A percentile compares a stretch with the other conserved stretches of the same genome.
phyloP scores from a whole-genome alignment of 2,113 vertebrate species.

The Strix uralensis region DNA sequence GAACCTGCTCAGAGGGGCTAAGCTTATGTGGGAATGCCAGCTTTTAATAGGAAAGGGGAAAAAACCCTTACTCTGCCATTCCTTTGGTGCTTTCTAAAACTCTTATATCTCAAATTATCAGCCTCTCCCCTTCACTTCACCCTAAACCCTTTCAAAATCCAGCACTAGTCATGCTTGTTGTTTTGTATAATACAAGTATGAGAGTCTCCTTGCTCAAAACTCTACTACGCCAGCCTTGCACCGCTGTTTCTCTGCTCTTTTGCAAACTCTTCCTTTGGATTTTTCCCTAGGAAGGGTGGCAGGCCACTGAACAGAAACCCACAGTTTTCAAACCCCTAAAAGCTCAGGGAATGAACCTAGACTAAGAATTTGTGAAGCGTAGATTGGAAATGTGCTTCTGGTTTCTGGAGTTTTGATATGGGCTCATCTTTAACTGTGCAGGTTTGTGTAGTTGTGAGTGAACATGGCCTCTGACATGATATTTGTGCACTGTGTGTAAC shows the following conservation, averaged over 20 bases:
- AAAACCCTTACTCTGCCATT: neutral
- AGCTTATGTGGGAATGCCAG: fast-evolving
- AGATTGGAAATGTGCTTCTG: neutral
- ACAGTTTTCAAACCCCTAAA: neutral
- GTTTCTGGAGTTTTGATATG: neutral
- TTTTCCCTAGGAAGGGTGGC: neutral
- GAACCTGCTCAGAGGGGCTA: neutral
- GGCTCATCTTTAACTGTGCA: neutral
- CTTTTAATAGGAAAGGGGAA: neutral
- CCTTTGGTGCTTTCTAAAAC: neutral
- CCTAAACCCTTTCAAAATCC: neutral
- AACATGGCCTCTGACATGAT: neutral
- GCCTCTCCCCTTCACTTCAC: neutral
- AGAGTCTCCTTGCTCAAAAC: neutral
- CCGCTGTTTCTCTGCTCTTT: neutral
- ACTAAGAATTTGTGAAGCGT: neutral
- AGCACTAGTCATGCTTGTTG: neutral
- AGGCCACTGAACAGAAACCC: neutral
- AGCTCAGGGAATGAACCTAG: neutral
- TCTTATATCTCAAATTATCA: neutral
- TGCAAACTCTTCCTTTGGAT: neutral
- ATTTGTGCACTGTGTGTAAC: neutral
- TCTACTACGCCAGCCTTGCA: neutral
- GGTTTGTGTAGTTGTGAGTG: neutral
- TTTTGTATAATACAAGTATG: neutral